Conservation (phyloP, 2,888 invertebrate genomes). For the Lymantria monacha region DNA sequence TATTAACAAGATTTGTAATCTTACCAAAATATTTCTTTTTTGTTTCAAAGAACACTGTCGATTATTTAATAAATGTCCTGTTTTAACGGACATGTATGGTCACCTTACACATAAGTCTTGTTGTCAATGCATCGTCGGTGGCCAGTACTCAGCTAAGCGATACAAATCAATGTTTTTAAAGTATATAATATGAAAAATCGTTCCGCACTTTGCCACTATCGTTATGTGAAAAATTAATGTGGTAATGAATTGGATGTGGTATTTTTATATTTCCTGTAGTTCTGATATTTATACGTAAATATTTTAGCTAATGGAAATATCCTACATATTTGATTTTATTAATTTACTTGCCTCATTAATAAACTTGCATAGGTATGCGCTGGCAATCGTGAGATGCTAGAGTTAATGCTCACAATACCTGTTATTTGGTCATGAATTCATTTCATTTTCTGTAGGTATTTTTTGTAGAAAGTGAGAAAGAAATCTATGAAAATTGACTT, state of each 20-base stretch:
- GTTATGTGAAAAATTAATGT: conserved; percentile 4
- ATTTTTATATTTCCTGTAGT: background rate
- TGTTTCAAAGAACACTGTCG: too few relatives aligned
- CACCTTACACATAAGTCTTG: conserved; percentile 16
- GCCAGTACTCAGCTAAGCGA: conserved; percentile 18
- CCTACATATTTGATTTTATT: too few relatives aligned
- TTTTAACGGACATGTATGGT: conserved; percentile 2
- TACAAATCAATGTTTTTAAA: conserved; percentile 30
- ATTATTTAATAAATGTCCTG: background rate
- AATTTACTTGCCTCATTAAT: too few relatives aligned
- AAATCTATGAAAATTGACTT: too few relatives aligned
- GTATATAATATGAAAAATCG: conserved; percentile 29
- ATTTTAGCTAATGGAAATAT: background rate
- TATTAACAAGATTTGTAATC: too few relatives aligned
- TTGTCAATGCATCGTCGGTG: conserved; percentile 29
- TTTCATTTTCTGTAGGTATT: too few relatives aligned
- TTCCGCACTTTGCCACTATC: conserved; percentile 34
- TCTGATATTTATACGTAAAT: background rate
- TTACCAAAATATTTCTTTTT: too few relatives aligned
- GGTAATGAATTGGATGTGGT: conserved; percentile 17
- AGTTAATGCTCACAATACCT: too few relatives aligned
- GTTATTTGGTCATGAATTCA: too few relatives aligned
- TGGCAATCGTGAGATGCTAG: too few relatives aligned
- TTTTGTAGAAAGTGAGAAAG: too few relatives aligned
- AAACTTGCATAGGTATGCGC: too few relatives aligned